These are phyloP conservation scores for Eupeodes latifasciatus DNA, from an alignment of 2,888 invertebrate genomes.

Conservation along the genomic window DNA sequence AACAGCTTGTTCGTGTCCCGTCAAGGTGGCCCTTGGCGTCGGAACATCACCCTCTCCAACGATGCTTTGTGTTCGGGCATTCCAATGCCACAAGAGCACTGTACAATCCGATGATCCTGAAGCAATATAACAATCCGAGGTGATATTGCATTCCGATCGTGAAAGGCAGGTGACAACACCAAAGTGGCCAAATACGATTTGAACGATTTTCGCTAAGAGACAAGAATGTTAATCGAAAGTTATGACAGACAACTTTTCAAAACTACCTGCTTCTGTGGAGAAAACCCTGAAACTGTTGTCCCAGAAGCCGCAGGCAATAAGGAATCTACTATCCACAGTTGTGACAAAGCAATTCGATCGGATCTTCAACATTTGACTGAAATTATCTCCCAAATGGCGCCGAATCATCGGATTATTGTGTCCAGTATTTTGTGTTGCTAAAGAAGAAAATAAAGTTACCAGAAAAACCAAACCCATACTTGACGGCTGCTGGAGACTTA, in stretches of 20 bases:
- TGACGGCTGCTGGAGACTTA: slow-evolving; percentile 84
- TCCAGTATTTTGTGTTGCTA: slow-evolving; percentile 89
- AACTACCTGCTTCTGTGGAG: slow-evolving; percentile 96
- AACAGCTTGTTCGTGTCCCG: slow-evolving; percentile 98
- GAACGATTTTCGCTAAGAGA: slow-evolving; percentile 95
- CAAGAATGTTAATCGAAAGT: not conserved
- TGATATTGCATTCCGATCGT: slow-evolving; percentile 98
- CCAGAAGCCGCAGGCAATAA: slow-evolving; percentile 99
- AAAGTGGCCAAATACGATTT: slow-evolving; percentile 99
- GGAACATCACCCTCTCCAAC: slow-evolving; percentile 98
- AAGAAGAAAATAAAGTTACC: not conserved
- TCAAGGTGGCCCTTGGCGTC: slow-evolving; percentile 97
- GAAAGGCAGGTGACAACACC: slow-evolving; percentile 99
- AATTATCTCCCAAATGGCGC: slow-evolving; percentile 98
- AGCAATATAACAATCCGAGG: slow-evolving; percentile 99
- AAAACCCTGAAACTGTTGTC: slow-evolving; percentile 99
- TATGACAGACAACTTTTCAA: not conserved
- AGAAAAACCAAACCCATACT: not conserved
- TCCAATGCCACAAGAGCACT: slow-evolving; percentile 99
- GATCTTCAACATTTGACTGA: slow-evolving; percentile 97
- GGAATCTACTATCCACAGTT: slow-evolving; percentile 97
- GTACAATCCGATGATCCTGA: slow-evolving; percentile 99
- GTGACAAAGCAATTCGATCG: slow-evolving; percentile 98
- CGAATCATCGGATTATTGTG: slow-evolving; percentile 90
- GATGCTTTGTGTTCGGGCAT: slow-evolving; percentile 97